Percentiles rank a stretch among this genome's conserved stretches.
These are phyloP conservation scores for Deroptyus accipitrinus DNA, from an alignment of 2,113 vertebrate genomes.

Conservation along the genomic window DNA sequence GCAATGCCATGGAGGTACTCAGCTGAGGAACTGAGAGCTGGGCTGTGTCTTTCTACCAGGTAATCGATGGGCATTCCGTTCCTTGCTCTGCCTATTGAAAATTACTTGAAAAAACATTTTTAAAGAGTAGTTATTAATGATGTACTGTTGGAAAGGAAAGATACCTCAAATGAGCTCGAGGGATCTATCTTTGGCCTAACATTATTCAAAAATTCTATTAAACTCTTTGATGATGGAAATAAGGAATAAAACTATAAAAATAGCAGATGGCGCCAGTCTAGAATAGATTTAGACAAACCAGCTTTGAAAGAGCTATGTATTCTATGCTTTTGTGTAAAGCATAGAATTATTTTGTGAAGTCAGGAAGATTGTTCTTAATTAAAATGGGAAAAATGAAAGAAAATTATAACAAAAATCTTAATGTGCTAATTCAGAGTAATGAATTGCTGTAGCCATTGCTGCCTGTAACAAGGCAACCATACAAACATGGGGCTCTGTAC, in stretches of 20 bases:
- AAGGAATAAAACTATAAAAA: not conserved
- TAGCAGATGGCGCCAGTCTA: not conserved
- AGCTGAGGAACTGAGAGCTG: not conserved
- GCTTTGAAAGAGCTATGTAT: not conserved
- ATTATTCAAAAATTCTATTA: slow-evolving; percentile 50
- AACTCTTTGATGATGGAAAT: slow-evolving; percentile 8
- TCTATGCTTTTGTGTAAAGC: not conserved
- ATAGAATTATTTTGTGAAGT: not conserved
- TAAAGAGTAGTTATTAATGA: slow-evolving; percentile 17
- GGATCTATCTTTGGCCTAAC: not conserved
- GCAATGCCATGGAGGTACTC: not conserved
- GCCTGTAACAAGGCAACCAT: not conserved
- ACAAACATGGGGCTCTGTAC: not conserved
- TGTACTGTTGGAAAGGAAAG: not conserved
- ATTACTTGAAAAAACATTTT: slow-evolving; percentile 37
- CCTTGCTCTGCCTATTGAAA: not conserved
- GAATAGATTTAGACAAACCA: not conserved
- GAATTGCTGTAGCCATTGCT: not conserved
- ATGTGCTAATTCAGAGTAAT: not conserved
- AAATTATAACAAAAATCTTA: not conserved
- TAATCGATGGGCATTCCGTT: not conserved
- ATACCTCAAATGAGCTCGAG: not conserved
- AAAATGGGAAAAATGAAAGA: not conserved
- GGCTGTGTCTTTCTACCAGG: not conserved
- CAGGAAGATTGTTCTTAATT: not conserved